phyloP scores from a whole-genome alignment of 2,888 invertebrate genomes.

The Phragmatobia fuliginosa region DNA sequence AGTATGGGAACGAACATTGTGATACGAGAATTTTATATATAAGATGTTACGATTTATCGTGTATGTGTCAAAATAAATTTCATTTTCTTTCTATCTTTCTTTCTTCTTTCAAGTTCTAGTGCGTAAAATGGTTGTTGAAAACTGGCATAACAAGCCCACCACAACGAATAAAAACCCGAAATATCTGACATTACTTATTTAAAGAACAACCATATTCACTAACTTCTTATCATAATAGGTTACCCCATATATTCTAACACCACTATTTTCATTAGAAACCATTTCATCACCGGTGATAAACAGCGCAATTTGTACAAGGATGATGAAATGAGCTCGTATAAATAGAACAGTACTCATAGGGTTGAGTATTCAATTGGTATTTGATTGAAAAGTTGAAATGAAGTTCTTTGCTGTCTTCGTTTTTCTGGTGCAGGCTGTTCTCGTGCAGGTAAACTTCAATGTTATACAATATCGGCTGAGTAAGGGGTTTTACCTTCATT shows the following conservation, averaged over 20 bases:
- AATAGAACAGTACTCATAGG: slow-evolving; percentile 6
- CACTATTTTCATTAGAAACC: background rate
- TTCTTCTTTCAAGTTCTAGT: no score
- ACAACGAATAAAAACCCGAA: background rate
- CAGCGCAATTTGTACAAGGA: background rate
- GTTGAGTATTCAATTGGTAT: slow-evolving; percentile 29
- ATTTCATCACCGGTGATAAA: slow-evolving; percentile 22
- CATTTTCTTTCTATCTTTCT: no score
- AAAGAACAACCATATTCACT: background rate
- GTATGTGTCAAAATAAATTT: no score
- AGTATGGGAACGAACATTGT: no score
- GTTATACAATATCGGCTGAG: no score
- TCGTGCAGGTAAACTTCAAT: slow-evolving; percentile 57
- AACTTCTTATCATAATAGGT: background rate
- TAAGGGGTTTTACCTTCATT: no score
- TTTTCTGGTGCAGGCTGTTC: slow-evolving; percentile 52
- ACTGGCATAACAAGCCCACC: background rate
- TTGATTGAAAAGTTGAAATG: slow-evolving; percentile 53
- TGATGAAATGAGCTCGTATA: slow-evolving; percentile 29
- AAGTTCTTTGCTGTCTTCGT: slow-evolving; percentile 56
- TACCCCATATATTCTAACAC: background rate
- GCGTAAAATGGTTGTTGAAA: no score
- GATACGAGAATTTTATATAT: no score
- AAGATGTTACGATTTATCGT: no score
- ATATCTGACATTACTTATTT: background rate